These are phyloP conservation scores for Amyelois transitella DNA, from an alignment of 1,140 invertebrate species.

Conservation along the genomic window DNA sequence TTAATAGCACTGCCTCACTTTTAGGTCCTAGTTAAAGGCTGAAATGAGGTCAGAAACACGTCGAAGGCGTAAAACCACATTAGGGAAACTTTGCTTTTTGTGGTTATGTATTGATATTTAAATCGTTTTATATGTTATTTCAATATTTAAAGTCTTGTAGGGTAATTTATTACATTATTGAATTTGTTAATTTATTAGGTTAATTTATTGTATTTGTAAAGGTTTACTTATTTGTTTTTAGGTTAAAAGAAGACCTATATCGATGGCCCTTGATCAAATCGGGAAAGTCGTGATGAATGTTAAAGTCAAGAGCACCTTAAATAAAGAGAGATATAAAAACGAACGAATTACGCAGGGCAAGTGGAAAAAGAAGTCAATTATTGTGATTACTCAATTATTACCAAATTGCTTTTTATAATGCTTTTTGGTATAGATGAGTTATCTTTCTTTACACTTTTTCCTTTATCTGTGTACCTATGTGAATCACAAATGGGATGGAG, in stretches of 20 bases:
- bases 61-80: conserved; percentile 5
- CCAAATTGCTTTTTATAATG: not conserved
- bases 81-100: not conserved
- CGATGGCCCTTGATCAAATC: no score
- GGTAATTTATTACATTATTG: no score
- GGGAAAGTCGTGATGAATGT: no score
- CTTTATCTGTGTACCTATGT: not conserved
- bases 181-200: no score
- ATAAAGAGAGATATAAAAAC: not conserved
- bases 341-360: not conserved
- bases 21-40: conserved; percentile 37
- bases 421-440: not conserved
- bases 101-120: conserved; percentile 5
- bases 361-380: not conserved
- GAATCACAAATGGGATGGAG: not conserved
- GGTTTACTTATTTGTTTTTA: no score
- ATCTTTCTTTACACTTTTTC: not conserved
- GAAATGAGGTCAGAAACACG: conserved; percentile 34
- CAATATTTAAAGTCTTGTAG: conserved; percentile 2
- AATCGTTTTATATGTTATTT: not conserved
- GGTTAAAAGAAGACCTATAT: no score
- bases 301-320: no score
- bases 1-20: conserved; percentile 49
- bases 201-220: no score
- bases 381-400: not conserved